Conservation (phyloP, 2,888 invertebrate species). For the Blastobasis adustella region DNA sequence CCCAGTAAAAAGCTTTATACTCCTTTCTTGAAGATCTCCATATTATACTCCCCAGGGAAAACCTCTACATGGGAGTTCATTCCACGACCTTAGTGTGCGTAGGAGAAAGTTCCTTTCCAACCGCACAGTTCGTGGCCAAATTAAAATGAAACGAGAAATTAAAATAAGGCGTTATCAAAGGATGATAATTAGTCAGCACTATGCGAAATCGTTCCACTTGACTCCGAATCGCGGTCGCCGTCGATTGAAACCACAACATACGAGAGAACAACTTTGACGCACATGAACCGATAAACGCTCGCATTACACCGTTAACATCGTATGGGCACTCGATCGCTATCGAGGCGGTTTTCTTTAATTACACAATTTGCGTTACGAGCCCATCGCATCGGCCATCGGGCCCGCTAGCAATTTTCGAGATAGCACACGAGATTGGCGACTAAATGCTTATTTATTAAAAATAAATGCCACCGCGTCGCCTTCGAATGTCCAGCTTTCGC, state of each 20-base stretch:
- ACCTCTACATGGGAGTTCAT: no score
- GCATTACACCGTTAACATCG: slow-evolving; percentile 50
- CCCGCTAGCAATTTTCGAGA: slow-evolving; percentile 59
- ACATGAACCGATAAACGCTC: slow-evolving; percentile 36
- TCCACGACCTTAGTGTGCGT: no score
- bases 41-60: no score
- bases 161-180: slow-evolving; percentile 1
- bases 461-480: slow-evolving; percentile 36
- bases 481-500: slow-evolving; percentile 35
- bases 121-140: not conserved
- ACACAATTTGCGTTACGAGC: slow-evolving; percentile 64
- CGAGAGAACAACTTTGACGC: slow-evolving; percentile 38
- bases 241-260: slow-evolving; percentile 23
- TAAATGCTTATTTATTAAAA: slow-evolving; percentile 60
- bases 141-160: not conserved
- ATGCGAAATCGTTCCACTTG: no score
- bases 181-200: no score
- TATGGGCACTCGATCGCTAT: slow-evolving; percentile 50
- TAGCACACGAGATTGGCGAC: slow-evolving; percentile 49
- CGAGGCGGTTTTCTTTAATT: slow-evolving; percentile 63
- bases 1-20: slow-evolving; percentile 9
- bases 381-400: slow-evolving; percentile 48
- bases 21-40: no score
- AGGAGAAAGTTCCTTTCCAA: no score
- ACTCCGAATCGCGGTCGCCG: not conserved